phyloP scores from a whole-genome alignment of 2,888 invertebrate species.

The Coleophora flavipennella region DNA sequence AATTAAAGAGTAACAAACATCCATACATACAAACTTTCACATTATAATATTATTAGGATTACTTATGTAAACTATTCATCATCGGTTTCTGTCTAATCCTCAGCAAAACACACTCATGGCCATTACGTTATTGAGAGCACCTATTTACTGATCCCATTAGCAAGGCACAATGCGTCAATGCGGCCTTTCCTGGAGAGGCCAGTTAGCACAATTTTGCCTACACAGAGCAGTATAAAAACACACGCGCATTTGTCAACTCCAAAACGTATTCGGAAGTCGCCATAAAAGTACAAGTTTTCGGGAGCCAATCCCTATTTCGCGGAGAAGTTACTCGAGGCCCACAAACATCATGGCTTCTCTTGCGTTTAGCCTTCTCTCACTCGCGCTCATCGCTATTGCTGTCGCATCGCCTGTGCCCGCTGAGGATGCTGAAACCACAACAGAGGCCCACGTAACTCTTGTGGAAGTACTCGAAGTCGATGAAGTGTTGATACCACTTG shows the following conservation, averaged over 20 bases:
- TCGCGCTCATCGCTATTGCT: constrained; percentile 31
- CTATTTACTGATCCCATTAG: constrained; percentile 45
- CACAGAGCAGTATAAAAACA: constrained; percentile 42
- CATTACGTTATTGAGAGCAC: constrained; percentile 54
- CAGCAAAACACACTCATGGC: constrained; percentile 55
- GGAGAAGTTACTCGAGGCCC: constrained; percentile 43
- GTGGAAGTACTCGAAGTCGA: constrained; percentile 41
- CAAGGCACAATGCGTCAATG: constrained; percentile 46
- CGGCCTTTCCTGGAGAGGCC: constrained; percentile 47
- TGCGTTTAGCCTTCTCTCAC: constrained; percentile 39
- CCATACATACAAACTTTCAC: no score
- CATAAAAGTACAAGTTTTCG: constrained; percentile 24
- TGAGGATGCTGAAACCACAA: constrained; percentile 25
- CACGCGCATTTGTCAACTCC: constrained; percentile 18
- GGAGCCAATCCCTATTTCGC: constrained; percentile 27
- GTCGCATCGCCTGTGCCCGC: constrained; percentile 35
- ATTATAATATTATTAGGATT: no score
- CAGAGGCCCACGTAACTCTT: constrained; percentile 25
- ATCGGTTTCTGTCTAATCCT: constrained; percentile 34
- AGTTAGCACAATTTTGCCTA: constrained; percentile 46
- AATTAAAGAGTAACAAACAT: no score
- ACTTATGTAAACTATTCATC: constrained; percentile 30
- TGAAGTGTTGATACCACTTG: constrained; percentile 30
- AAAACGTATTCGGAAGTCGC: constrained; percentile 23
- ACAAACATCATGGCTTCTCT: constrained; percentile 42